A percentile compares a stretch with the other conserved stretches of the same genome.
Conservation (phyloP, 2,888 invertebrate species). For the Hirtodrosophila confusa region DNA sequence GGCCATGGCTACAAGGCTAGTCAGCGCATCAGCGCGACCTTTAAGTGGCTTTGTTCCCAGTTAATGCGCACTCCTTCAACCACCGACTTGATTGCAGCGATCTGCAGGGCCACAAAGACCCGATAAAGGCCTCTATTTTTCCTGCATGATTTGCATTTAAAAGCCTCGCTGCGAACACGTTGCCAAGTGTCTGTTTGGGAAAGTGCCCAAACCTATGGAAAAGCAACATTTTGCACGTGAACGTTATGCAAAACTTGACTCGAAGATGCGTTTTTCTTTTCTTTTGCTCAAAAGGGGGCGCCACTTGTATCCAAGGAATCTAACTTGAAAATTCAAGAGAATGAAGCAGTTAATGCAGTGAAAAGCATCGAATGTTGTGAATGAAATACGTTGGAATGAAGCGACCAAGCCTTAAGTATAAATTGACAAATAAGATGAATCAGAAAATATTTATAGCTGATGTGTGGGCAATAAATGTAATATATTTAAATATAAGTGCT, state of each 20-base stretch:
- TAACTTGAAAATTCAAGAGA: neutral
- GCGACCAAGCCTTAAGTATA: too few relatives aligned
- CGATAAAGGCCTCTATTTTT: conserved; percentile 48
- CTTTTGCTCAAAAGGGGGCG: conserved; percentile 26
- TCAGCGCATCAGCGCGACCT: conserved; percentile 60
- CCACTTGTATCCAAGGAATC: conserved; percentile 33
- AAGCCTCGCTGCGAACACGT: conserved; percentile 51
- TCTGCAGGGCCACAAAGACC: conserved; percentile 26
- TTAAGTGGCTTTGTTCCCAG: conserved; percentile 74
- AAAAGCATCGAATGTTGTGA: neutral
- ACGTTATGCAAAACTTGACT: conserved; percentile 1
- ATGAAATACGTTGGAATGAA: too few relatives aligned
- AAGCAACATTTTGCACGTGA: neutral
- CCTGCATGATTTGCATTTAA: conserved; percentile 77
- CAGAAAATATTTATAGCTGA: too few relatives aligned
- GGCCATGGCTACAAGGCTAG: conserved; percentile 63
- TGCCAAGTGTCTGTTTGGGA: conserved; percentile 42
- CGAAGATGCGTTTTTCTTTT: conserved; percentile 19
- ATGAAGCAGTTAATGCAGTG: neutral
- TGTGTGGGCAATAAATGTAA: too few relatives aligned
- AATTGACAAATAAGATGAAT: too few relatives aligned
- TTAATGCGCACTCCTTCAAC: conserved; percentile 21
- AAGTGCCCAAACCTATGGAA: conserved; percentile 34
- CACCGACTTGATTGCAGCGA: neutral
- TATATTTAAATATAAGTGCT: too few relatives aligned